phyloP scores from a whole-genome alignment of 2,888 invertebrate species.

The Eristalis pertinax region DNA sequence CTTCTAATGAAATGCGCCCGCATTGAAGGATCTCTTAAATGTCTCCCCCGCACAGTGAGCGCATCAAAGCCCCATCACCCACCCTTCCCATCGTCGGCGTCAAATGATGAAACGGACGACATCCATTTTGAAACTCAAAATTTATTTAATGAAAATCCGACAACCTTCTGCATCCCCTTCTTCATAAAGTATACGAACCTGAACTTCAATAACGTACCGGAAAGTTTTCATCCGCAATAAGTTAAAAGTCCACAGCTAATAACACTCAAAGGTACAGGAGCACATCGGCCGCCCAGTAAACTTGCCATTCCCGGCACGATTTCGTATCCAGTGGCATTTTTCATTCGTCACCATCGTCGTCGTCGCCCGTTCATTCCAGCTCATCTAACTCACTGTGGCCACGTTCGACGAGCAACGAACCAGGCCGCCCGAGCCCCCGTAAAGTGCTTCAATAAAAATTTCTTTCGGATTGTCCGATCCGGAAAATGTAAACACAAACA shows the following conservation, averaged over 20 bases:
- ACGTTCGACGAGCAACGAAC: background rate
- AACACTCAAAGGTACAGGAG: background rate
- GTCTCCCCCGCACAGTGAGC: background rate
- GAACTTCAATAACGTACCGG: background rate
- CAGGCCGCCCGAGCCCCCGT: background rate
- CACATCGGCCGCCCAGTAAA: background rate
- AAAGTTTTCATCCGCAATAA: slow-evolving; percentile 1
- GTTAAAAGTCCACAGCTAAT: slow-evolving; percentile 5
- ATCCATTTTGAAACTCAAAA: slow-evolving; percentile 19
- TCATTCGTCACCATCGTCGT: background rate
- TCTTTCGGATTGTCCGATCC: slow-evolving; percentile 14
- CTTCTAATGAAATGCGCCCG: background rate
- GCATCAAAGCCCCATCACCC: background rate
- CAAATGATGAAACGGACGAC: background rate
- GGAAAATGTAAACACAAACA: slow-evolving; percentile 22
- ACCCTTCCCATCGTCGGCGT: background rate
- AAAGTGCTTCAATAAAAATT: slow-evolving; percentile 19
- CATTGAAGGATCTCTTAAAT: background rate
- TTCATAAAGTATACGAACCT: background rate
- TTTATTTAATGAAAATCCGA: slow-evolving; percentile 15
- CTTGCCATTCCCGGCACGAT: slow-evolving; percentile 40
- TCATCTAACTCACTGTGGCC: background rate
- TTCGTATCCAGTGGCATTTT: slow-evolving; percentile 28
- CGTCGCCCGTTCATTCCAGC: background rate
- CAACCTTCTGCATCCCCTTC: background rate